These are phyloP conservation scores for Struthidea cinerea DNA, from an alignment of 2,113 vertebrate species.

Conservation along the genomic window DNA sequence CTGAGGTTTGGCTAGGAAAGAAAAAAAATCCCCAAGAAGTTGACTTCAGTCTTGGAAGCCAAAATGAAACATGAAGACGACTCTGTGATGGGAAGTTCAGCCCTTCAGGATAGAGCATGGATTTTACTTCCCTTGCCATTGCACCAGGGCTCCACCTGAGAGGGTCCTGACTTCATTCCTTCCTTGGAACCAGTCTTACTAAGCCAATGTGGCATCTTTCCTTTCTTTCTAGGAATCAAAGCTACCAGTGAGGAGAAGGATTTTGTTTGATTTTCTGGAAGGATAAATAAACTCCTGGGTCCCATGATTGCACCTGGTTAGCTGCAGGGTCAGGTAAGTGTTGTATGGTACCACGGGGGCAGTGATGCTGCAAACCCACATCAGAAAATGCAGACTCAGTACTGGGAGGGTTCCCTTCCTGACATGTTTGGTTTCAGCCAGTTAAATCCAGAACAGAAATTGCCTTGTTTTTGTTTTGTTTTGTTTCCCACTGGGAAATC, in stretches of 20 bases:
- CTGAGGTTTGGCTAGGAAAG: neutral
- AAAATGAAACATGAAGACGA: neutral
- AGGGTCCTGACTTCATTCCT: neutral
- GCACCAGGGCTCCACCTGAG: neutral
- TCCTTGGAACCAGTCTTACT: neutral
- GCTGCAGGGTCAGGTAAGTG: neutral
- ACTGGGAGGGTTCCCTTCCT: neutral
- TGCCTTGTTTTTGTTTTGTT: neutral
- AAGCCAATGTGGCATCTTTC: neutral
- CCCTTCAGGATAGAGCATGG: neutral
- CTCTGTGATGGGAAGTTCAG: neutral
- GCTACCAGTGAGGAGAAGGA: neutral
- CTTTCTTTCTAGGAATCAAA: neutral
- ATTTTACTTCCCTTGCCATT: neutral
- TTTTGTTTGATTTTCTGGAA: neutral
- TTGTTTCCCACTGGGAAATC: conserved; percentile 36
- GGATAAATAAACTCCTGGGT: neutral
- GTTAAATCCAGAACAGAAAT: neutral
- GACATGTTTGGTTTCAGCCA: neutral
- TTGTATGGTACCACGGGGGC: accelerated
- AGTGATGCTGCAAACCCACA: neutral
- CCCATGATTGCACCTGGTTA: neutral
- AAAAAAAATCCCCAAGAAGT: neutral
- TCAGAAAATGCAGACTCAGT: neutral
- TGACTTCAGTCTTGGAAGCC: neutral